Evolutionary conservation across 2,888 invertebrate genomes (phyloP), one percentile per base, ranked within the genome.

Genomic region (Desoria tigrina): DNA sequence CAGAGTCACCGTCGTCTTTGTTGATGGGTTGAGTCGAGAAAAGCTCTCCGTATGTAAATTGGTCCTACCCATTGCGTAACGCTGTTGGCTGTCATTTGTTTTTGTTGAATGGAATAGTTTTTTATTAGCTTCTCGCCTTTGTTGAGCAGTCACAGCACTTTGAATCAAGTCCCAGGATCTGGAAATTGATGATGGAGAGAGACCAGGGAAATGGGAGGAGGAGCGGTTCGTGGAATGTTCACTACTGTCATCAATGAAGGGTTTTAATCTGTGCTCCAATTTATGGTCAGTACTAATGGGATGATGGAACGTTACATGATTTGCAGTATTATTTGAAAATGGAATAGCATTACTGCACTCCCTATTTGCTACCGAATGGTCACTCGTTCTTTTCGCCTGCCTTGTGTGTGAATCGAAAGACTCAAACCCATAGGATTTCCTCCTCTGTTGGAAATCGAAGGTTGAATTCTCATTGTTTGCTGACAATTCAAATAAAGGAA

Each of bases 361-460:
- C n/a, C n/a, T n/a, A 11, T 39, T 16, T 16, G 39, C 39, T 39
- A 39, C 16, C 39, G 16, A 11, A 39, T 39, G 9, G 39, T 39
- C 39, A 39, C 39, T 39, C 16, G 9, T 39, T 39, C 9, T 39
- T 39, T 39, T 16, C 9, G 39, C 9, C 39, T 39, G 39, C 39
- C 16, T 39, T 39, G 16, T 16, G 16, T 39, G 39, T 11, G 66
- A 57, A 28, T 74, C 76, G 56, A 72, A 71, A 18, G 68, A 70
- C 60, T 87, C 87, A 77, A 90, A 90, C 64, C 90, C 89, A 77
- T 90, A 90, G 21, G 90, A 90, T 80, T 90, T 90, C 72, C 90
- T 83, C 72, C 90, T 82, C 67, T 86, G 84, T 77, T 62, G 88
- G 89, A 90, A 90, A 76, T 86, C 86, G 74, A 70, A 73, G 61